Evolutionary conservation across 2,797 vertebrate genomes (phyloP), one percentile per base, ranked within the genome.

Genomic region (Sebastes variabilis): DNA sequence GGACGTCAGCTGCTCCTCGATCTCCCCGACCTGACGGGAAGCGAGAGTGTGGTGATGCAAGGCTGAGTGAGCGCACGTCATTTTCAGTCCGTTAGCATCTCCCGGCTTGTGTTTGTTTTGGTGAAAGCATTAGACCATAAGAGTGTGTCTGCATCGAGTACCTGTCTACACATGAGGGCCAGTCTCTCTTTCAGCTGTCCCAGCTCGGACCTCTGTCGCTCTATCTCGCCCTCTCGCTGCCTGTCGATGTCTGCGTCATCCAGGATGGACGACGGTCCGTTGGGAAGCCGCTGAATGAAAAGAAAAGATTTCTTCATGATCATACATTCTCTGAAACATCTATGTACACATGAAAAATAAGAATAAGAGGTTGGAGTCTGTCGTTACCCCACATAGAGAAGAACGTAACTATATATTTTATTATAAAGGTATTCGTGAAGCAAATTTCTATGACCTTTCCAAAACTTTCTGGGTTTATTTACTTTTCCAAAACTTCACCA

Each of bases 1-100:
- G 0, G 96, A 96, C 12, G 96, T 96, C 81, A 98, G 93, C 94
- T 98, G 97, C 88, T 98, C 97, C 94, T 98, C 97, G 16, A 98
- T 95, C 93, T 98, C 97, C 2, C 97, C 97, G 77, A 97, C 97
- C 95, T 98, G 91, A 30, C 18, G n/a, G 64, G 25, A 59, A 56
- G 69, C 3, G 54, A 83, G 38, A 55, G 18, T 1, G 55, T 2
- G 66, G 61, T 55, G 69, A 69, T 11, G 61, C 22, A 14, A 54
- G 12, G 58, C 55, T 46, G 72, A 75, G 65, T 10, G 46, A 74
- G 16, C 25, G n/a, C 62, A n/a, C 49, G 36, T 38, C 42, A 13
- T 58, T 74, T 36, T 55, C 58, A 10, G 56, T 65, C 69, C 5
- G 34, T n/a, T 62, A n/a, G 66, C 52, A 7, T 62, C 42, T 29